A percentile compares a stretch with the other conserved stretches of the same genome.
Conservation (phyloP, 2,888 invertebrate species). For the Piscicola geometra region DNA sequence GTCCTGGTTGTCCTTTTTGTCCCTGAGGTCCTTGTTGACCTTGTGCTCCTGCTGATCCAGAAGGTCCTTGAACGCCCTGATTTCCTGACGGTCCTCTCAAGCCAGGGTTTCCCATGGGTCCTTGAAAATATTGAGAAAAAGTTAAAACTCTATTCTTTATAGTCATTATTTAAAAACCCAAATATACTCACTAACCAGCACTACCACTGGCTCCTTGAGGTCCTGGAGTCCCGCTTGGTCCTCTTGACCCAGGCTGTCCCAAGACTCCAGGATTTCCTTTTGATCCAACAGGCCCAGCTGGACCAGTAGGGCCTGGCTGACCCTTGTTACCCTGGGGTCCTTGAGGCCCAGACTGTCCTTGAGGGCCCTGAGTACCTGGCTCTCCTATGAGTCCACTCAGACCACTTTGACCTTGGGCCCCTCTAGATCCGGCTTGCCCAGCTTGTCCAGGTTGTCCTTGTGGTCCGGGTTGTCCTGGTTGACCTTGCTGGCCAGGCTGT, state of each 20-base stretch:
- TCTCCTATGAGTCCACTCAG: slow-evolving; percentile 35
- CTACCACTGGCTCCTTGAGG: slow-evolving; percentile 38
- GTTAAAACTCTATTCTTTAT: too few species aligned
- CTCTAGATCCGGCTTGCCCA: slow-evolving; percentile 36
- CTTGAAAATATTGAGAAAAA: too few species aligned
- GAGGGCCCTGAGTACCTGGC: slow-evolving; percentile 37
- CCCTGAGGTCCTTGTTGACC: neutral
- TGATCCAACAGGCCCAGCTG: neutral
- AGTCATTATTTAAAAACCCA: slow-evolving; percentile 14
- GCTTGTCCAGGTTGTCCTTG: slow-evolving; percentile 24
- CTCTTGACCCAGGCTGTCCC: slow-evolving; percentile 32
- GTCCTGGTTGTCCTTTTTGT: neutral
- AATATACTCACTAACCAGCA: slow-evolving; percentile 42
- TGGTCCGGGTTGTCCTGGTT: slow-evolving; percentile 1
- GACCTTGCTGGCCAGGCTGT: slow-evolving; percentile 31
- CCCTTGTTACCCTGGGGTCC: slow-evolving; percentile 26
- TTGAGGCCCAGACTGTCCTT: slow-evolving; percentile 37
- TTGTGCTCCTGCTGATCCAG: slow-evolving; percentile 6
- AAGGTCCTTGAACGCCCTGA: neutral
- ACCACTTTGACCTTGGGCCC: slow-evolving; percentile 36
- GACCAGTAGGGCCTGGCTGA: neutral
- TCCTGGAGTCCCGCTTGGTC: slow-evolving; percentile 37
- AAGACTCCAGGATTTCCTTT: slow-evolving; percentile 38
- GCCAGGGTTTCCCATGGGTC: neutral
- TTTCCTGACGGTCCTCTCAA: slow-evolving; percentile 15